A percentile compares a stretch with the other conserved stretches of the same genome.
Evolutionary conservation across 2,888 invertebrate genomes (phyloP).

Genomic region (Tinea semifulvella): DNA sequence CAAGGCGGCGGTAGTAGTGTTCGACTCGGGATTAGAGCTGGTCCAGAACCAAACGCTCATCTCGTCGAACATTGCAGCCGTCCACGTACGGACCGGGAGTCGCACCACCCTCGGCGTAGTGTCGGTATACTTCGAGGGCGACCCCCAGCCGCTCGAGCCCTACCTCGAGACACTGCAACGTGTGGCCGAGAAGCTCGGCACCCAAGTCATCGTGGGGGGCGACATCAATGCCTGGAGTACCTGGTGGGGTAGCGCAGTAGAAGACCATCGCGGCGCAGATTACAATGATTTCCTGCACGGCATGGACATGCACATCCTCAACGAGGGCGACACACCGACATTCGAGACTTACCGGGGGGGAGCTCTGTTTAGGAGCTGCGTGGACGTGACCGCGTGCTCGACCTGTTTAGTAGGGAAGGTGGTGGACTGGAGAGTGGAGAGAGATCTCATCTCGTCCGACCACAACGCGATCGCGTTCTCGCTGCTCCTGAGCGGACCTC

Average conservation of each 20-base stretch:
- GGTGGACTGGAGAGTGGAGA: too few relatives aligned
- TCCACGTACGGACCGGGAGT: slow-evolving; percentile 5
- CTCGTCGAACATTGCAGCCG: slow-evolving; percentile 20
- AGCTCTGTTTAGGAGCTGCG: neutral
- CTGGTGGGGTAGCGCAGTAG: slow-evolving; percentile 14
- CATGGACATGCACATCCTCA: slow-evolving; percentile 18
- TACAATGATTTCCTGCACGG: slow-evolving; percentile 1
- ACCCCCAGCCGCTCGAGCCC: slow-evolving; percentile 15
- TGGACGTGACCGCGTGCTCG: neutral
- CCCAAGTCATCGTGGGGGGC: slow-evolving; percentile 13
- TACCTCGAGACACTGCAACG: slow-evolving; percentile 13
- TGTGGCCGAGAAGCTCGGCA: neutral
- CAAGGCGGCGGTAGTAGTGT: slow-evolving; percentile 23
- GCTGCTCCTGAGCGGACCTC: neutral
- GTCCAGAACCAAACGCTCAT: slow-evolving; percentile 21
- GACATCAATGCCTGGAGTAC: slow-evolving; percentile 17
- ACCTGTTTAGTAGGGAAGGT: too few relatives aligned
- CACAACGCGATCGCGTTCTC: slow-evolving; percentile 6
- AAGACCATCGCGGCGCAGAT: slow-evolving; percentile 19
- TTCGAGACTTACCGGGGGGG: slow-evolving; percentile 1
- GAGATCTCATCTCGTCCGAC: slow-evolving; percentile 4
- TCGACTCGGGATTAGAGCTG: slow-evolving; percentile 18
- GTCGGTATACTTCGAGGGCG: slow-evolving; percentile 22
- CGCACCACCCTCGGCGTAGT: slow-evolving; percentile 17
- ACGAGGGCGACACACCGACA: slow-evolving; percentile 20